A percentile compares a stretch with the other conserved stretches of the same genome.
phyloP scores from a whole-genome alignment of 2,797 vertebrate genomes.

The Merluccius polli region DNA sequence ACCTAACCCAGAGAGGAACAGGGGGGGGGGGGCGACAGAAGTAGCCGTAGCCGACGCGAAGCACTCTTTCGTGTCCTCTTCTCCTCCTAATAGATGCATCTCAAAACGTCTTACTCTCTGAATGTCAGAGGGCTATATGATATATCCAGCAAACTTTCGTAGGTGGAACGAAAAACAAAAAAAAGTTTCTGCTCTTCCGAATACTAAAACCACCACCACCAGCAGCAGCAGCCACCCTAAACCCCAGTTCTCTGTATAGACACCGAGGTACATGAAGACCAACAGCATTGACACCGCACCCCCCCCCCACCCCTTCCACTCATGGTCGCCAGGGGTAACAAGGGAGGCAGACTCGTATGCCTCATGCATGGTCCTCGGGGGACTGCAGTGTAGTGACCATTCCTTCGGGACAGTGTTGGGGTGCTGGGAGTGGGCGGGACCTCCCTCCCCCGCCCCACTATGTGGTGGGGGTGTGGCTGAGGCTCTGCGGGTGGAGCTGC shows the following conservation, averaged over 20 bases:
- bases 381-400: neutral
- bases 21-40: conserved; percentile 8
- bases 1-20: neutral
- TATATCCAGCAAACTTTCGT: conserved; percentile 50
- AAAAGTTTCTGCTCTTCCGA: neutral
- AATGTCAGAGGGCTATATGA: conserved; percentile 65
- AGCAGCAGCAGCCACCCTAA: neutral
- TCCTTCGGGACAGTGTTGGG: neutral
- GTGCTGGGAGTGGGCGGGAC: neutral
- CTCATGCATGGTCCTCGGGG: neutral
- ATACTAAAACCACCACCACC: neutral
- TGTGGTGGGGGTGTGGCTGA: conserved; percentile 82
- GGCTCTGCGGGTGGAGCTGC: conserved; percentile 97
- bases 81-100: conserved; percentile 31
- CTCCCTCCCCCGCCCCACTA: conserved; percentile 59
- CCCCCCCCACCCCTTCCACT: neutral
- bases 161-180: conserved; percentile 67
- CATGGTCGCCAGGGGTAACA: neutral
- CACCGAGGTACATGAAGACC: neutral
- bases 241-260: neutral
- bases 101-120: conserved; percentile 54
- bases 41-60: neutral
- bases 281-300: neutral
- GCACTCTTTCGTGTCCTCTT: neutral
- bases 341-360: neutral